These are phyloP conservation scores for Lysiphlebus fabarum DNA, from an alignment of 1,140 invertebrate species.

Conservation along the genomic window DNA sequence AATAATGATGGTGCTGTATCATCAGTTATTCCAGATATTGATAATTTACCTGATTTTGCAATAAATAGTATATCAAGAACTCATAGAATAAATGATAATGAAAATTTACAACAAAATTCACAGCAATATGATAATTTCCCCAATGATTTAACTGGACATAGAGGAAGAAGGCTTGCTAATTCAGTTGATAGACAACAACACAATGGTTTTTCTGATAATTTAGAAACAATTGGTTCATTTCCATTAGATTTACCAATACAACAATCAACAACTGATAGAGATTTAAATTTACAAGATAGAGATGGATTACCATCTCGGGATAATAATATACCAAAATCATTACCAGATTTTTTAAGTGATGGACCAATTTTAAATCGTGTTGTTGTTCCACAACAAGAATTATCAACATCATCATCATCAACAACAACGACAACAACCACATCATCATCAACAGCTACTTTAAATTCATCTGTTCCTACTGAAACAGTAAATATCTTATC, in stretches of 20 bases:
- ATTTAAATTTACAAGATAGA: conserved; percentile 22
- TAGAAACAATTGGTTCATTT: conserved; percentile 32
- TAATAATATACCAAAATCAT: conserved; percentile 59
- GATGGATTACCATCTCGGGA: conserved; percentile 29
- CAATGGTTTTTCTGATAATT: conserved; percentile 33
- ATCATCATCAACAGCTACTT: conserved; percentile 25
- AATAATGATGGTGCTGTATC: conserved; percentile 24
- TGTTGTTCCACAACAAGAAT: conserved; percentile 51
- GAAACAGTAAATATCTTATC: conserved; percentile 35
- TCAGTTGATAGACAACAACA: conserved; percentile 28
- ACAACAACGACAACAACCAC: no score
- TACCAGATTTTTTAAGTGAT: conserved; percentile 72
- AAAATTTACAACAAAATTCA: conserved; percentile 30
- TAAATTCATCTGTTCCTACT: conserved; percentile 41
- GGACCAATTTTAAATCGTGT: conserved; percentile 62
- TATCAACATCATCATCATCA: conserved; percentile 27
- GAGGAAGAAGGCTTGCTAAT: conserved; percentile 36
- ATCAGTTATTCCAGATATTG: conserved; percentile 40
- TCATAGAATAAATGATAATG: conserved; percentile 29
- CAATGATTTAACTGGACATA: conserved; percentile 43
- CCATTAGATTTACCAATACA: conserved; percentile 44
- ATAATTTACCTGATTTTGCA: conserved; percentile 56
- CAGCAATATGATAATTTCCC: conserved; percentile 33
- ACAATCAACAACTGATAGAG: conserved; percentile 24
- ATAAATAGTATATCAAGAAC: conserved; percentile 40